A percentile compares a stretch with the other conserved stretches of the same genome.
Evolutionary conservation across 2,797 vertebrate genomes (phyloP).

Genomic region (Acanthurus lineatus): DNA sequence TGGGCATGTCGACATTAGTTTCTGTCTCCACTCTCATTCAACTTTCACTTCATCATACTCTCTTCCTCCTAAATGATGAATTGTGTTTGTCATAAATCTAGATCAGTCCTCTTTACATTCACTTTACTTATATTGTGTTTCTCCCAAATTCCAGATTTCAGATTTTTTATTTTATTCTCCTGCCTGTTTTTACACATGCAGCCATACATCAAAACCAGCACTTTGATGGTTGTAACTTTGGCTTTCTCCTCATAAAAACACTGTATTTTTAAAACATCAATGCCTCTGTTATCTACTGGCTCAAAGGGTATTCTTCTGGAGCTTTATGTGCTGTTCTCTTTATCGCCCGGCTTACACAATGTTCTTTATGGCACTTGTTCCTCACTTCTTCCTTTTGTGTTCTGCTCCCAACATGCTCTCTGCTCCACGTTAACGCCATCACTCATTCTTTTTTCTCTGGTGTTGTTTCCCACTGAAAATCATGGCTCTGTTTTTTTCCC

Average conservation of each 20-base stretch:
- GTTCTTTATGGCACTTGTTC: not conserved
- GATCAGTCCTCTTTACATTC: slow-evolving; percentile 15
- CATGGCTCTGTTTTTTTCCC: not conserved
- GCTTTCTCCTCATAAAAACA: not conserved
- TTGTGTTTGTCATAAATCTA: slow-evolving; percentile 7
- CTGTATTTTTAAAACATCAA: not conserved
- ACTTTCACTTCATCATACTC: slow-evolving; percentile 32
- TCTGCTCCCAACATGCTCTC: not conserved
- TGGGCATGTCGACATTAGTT: slow-evolving; percentile 8
- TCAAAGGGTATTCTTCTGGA: not conserved
- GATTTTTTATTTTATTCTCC: not conserved
- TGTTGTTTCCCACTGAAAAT: not conserved
- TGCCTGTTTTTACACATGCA: not conserved
- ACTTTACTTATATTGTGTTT: not conserved
- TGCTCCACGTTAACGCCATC: not conserved
- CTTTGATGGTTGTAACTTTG: not conserved
- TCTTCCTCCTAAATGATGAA: slow-evolving; percentile 15
- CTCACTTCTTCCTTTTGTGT: not conserved
- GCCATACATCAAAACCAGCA: not conserved
- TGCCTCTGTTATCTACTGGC: not conserved
- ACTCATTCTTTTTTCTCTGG: not conserved
- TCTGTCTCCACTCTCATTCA: slow-evolving; percentile 24
- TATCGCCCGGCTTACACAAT: not conserved
- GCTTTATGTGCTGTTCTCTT: not conserved
- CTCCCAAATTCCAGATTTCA: not conserved